These are phyloP conservation scores for Mya arenaria DNA, from an alignment of 1,140 invertebrate genomes.

Conservation along the genomic window DNA sequence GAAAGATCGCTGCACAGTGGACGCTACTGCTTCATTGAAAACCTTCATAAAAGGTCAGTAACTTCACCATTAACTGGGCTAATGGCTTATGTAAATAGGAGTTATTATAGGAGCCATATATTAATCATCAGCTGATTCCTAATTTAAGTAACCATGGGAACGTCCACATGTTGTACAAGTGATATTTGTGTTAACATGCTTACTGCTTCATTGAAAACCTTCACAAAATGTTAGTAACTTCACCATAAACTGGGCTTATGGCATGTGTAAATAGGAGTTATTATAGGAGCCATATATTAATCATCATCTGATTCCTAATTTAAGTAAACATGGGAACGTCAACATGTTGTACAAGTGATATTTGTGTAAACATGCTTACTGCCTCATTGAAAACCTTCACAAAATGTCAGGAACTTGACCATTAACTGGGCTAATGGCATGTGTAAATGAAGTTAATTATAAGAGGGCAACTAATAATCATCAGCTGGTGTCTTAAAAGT, in stretches of 20 bases:
- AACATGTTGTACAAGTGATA: background rate
- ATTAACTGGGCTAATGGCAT: too few relatives aligned
- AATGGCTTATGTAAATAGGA: background rate
- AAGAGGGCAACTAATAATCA: background rate
- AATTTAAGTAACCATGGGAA: background rate
- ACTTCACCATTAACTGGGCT: too few relatives aligned
- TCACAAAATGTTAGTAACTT: background rate
- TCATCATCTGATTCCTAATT: background rate
- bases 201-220: background rate
- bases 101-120: background rate
- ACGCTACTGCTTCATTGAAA: slow-evolving; percentile 52
- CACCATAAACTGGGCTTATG: too few relatives aligned
- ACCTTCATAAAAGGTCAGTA: slow-evolving; percentile 43
- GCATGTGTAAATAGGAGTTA: background rate
- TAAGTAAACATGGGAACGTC: background rate
- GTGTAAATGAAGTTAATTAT: background rate
- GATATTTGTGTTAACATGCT: background rate
- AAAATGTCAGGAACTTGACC: background rate
- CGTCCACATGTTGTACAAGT: background rate
- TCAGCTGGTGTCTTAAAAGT: background rate
- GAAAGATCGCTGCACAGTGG: slow-evolving; percentile 52
- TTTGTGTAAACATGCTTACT: background rate
- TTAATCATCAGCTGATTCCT: background rate
- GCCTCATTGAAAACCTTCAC: background rate
- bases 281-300: background rate